Conservation (phyloP, 1,140 invertebrate genomes). For the Aphelenchoides fujianensis region DNA sequence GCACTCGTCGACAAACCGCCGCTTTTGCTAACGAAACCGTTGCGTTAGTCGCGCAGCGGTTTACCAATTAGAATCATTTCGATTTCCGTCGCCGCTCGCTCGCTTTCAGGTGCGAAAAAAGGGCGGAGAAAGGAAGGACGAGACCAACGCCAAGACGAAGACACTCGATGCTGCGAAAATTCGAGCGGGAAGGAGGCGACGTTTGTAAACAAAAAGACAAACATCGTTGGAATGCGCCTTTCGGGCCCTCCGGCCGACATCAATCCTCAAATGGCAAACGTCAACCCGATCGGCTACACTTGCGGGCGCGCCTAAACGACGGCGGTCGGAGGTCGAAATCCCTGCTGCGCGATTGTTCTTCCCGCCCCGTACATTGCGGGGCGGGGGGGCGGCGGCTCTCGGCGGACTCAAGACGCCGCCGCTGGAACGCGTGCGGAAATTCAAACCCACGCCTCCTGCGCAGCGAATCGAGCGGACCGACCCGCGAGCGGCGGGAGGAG, state of each 20-base stretch:
- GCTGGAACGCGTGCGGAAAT: slow-evolving; percentile 4
- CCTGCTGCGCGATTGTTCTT: background rate
- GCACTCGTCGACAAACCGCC: background rate
- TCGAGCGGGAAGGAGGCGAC: background rate
- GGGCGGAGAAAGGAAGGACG: too few relatives aligned
- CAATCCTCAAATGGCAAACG: background rate
- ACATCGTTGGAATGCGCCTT: background rate
- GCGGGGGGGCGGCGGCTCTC: too few relatives aligned
- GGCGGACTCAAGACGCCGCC: background rate
- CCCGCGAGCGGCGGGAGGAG: background rate
- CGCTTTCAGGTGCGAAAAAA: too few relatives aligned
- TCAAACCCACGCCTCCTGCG: too few relatives aligned
- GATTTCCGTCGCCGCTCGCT: too few relatives aligned
- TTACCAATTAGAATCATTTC: too few relatives aligned
- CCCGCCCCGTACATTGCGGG: background rate
- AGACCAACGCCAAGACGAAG: background rate
- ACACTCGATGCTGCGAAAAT: background rate
- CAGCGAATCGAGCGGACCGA: background rate
- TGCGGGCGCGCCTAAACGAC: background rate
- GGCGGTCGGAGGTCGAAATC: background rate
- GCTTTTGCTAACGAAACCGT: background rate
- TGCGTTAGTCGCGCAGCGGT: too few relatives aligned
- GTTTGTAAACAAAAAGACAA: slow-evolving; percentile 6
- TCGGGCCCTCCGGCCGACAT: background rate
- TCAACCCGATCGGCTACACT: background rate